Evolutionary conservation across 2,113 vertebrate genomes (phyloP).

Genomic region (Lathamus discolor): DNA sequence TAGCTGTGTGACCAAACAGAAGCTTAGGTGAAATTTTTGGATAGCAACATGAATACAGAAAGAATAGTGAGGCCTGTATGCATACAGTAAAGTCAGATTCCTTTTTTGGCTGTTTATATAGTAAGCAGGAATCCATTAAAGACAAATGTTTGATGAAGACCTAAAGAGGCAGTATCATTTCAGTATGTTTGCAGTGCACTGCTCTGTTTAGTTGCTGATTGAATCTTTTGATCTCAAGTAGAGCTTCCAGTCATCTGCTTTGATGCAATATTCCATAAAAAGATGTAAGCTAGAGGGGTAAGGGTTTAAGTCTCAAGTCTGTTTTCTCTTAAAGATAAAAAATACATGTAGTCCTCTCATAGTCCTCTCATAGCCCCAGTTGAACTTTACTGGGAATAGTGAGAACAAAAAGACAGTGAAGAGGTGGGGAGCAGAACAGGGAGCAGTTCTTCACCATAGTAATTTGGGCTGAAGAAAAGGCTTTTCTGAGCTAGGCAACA

Average conservation of each 20-base stretch:
- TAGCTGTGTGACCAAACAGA: not conserved
- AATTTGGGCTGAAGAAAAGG: not conserved
- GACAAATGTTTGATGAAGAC: conserved; percentile 22
- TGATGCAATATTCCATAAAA: not conserved
- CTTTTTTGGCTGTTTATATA: not conserved
- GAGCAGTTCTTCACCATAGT: not conserved
- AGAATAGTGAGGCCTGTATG: not conserved
- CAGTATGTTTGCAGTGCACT: not conserved
- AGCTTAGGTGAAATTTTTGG: not conserved
- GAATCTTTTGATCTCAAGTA: not conserved
- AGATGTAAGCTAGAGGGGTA: not conserved
- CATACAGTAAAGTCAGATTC: not conserved
- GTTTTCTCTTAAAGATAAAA: not conserved
- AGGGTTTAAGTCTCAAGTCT: not conserved
- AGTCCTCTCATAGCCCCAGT: not conserved
- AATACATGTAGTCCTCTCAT: not conserved
- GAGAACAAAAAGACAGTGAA: not conserved
- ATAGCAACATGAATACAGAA: not conserved
- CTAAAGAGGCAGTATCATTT: not conserved
- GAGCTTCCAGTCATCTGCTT: not conserved
- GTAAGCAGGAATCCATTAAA: not conserved
- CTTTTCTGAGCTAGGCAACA: not conserved
- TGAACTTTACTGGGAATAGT: not conserved
- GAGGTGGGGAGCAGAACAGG: not conserved
- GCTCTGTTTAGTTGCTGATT: conserved; percentile 1